Evolutionary conservation across 2,888 invertebrate genomes (phyloP).

Genomic region (Yponomeuta malinellus): DNA sequence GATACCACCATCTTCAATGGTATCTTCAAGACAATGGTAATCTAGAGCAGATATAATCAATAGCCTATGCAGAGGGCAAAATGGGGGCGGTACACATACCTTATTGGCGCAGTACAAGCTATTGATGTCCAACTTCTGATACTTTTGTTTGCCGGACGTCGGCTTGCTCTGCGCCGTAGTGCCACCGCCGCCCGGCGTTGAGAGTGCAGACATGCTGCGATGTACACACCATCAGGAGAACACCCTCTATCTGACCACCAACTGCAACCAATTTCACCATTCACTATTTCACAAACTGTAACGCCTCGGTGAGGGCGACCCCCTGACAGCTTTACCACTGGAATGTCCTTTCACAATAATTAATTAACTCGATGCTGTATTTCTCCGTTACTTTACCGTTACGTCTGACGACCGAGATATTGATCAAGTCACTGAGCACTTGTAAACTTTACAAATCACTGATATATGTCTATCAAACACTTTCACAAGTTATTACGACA

Average conservation of each 20-base stretch:
- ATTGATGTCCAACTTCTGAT: conserved; percentile 98
- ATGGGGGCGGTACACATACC: conserved; percentile 69
- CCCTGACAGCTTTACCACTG: conserved; percentile 2
- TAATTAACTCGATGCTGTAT: not conserved
- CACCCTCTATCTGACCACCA: conserved; percentile 70
- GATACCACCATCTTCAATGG: too few species aligned
- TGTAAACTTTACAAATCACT: conserved; percentile 3
- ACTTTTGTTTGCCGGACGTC: conserved; percentile 91
- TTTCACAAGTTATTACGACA: conserved; percentile 54
- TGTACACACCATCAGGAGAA: conserved; percentile 89
- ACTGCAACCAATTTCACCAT: conserved; percentile 50
- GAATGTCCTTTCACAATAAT: not conserved
- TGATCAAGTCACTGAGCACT: not conserved
- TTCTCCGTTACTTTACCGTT: conserved; percentile 5
- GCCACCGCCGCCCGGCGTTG: conserved; percentile 84
- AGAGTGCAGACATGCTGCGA: conserved; percentile 98
- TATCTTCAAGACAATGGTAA: not conserved
- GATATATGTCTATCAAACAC: conserved; percentile 30
- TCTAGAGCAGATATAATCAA: not conserved
- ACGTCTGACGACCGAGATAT: not conserved
- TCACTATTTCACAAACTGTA: conserved; percentile 14
- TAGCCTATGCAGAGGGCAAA: not conserved
- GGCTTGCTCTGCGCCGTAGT: conserved; percentile 75
- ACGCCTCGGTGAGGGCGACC: not conserved
- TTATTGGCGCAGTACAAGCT: conserved; percentile 93